Evolutionary conservation across 2,797 vertebrate species (phyloP).

Genomic region (Pseudotriccus pelzelni): DNA sequence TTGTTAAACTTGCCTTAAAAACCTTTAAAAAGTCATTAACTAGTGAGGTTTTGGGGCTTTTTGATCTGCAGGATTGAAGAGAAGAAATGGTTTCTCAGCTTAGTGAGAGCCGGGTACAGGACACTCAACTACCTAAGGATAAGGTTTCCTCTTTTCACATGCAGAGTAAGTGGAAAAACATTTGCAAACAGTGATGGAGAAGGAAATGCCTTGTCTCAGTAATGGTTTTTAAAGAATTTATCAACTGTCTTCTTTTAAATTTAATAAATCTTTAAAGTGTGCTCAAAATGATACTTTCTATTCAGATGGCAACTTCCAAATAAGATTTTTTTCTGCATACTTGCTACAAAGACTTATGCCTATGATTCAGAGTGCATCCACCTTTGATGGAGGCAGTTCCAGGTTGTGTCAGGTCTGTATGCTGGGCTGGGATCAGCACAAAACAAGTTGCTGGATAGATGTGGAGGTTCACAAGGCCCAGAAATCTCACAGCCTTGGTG

Average conservation of each 20-base stretch:
- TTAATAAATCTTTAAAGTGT: conserved; percentile 2
- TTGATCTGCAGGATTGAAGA: background rate
- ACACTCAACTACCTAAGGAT: background rate
- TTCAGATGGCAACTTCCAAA: background rate
- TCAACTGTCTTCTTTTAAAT: background rate
- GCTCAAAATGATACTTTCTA: background rate
- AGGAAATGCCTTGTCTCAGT: background rate
- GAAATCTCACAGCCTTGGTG: background rate
- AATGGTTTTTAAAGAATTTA: background rate
- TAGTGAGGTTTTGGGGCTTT: background rate
- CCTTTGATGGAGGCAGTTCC: background rate
- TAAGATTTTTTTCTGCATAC: background rate
- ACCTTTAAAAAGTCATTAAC: background rate
- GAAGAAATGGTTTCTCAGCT: background rate
- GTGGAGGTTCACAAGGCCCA: background rate
- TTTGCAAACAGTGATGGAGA: background rate
- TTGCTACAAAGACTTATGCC: background rate
- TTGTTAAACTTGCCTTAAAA: conserved; percentile 18
- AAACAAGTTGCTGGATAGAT: background rate
- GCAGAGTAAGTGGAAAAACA: background rate
- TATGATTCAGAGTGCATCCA: accelerated
- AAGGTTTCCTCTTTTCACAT: background rate
- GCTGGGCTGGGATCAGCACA: background rate
- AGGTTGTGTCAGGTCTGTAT: background rate
- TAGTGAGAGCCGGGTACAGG: background rate